phyloP scores from a whole-genome alignment of 2,113 vertebrate genomes.

The Prietella phreatophila region DNA sequence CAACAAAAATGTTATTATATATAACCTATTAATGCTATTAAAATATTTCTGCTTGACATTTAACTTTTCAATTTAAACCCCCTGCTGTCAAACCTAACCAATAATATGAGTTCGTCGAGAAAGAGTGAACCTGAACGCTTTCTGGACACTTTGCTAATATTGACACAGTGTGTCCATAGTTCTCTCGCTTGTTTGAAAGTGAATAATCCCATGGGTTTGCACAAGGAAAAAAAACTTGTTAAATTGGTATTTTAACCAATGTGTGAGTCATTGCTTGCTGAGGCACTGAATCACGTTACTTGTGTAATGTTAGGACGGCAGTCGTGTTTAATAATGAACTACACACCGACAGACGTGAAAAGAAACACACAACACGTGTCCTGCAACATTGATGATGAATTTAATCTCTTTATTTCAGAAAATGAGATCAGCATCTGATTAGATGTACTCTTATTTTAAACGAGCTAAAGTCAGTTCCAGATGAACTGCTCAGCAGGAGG shows the following conservation, averaged over 20 bases:
- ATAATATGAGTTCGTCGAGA: conserved; percentile 14
- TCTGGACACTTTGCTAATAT: conserved; percentile 45
- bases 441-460: background rate
- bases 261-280: background rate
- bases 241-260: background rate
- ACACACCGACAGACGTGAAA: background rate
- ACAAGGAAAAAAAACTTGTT: background rate
- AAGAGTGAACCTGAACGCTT: background rate
- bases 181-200: background rate
- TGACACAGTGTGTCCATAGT: conserved; percentile 29
- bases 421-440: background rate
- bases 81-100: background rate
- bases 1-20: background rate
- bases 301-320: background rate
- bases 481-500: background rate
- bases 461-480: background rate
- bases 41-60: background rate
- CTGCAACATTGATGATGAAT: background rate
- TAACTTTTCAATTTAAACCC: background rate
- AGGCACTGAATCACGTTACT: background rate
- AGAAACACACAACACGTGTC: background rate
- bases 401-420: background rate
- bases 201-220: background rate
- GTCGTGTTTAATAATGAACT: background rate
- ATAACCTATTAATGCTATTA: background rate